phyloP scores from a whole-genome alignment of 2,888 invertebrate species.

The Icerya purchasi region DNA sequence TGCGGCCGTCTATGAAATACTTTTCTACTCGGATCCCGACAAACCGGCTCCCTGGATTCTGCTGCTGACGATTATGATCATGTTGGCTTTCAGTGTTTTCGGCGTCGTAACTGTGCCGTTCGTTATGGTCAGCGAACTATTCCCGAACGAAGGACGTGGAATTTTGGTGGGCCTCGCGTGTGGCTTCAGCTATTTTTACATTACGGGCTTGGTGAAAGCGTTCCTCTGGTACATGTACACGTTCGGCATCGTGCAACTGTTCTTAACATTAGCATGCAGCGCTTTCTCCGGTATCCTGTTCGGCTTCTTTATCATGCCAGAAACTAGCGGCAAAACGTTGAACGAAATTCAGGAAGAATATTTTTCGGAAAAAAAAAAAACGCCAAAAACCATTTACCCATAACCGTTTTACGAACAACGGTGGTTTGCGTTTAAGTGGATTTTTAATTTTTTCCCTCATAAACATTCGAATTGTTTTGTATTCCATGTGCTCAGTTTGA shows the following conservation, averaged over 20 bases:
- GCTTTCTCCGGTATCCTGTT: not conserved
- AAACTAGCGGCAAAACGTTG: conserved; percentile 3
- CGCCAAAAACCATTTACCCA: too few relatives aligned
- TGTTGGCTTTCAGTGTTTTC: not conserved
- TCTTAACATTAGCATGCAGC: not conserved
- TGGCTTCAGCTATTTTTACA: not conserved
- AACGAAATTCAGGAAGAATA: conserved; percentile 2
- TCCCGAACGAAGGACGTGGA: conserved; percentile 4
- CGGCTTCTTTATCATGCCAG: conserved; percentile 3
- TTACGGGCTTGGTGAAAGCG: not conserved
- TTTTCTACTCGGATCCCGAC: not conserved
- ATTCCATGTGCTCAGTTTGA: too few relatives aligned
- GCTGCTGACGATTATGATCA: not conserved
- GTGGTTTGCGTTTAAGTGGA: too few relatives aligned
- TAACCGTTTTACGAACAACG: too few relatives aligned
- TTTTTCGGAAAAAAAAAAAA: not conserved
- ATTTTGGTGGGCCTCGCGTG: not conserved
- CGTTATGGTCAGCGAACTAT: conserved; percentile 2
- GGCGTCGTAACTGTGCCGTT: not conserved
- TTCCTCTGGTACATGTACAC: conserved; percentile 1
- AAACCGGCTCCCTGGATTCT: conserved; percentile 2
- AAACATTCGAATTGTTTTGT: too few relatives aligned
- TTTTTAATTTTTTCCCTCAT: too few relatives aligned
- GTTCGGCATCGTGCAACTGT: not conserved
- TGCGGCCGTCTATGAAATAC: not conserved